Evolutionary conservation across 2,113 vertebrate genomes (phyloP).

Genomic region (Terrapene triunguis): DNA sequence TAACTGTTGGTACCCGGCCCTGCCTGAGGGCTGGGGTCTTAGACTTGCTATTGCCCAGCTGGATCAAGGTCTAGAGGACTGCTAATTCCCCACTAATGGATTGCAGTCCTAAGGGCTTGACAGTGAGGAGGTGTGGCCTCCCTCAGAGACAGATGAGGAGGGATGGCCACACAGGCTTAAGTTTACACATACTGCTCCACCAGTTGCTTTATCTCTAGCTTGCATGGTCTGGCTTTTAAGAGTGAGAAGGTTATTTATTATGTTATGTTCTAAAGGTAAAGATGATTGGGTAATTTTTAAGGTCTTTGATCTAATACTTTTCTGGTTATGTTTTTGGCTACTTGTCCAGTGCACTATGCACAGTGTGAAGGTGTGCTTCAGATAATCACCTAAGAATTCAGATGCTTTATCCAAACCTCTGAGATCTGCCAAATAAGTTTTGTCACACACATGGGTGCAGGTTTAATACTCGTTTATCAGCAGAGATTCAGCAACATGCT

Average conservation of each 20-base stretch:
- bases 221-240: neutral
- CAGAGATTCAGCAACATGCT: neutral
- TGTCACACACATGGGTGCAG: neutral
- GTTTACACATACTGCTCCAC: neutral
- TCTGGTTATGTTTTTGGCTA: neutral
- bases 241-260: neutral
- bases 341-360: neutral
- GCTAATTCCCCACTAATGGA: no score
- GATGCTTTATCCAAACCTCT: rapidly evolving
- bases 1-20: no score
- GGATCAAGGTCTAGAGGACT: no score
- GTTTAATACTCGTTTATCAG: neutral
- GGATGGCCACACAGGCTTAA: no score
- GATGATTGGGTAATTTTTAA: neutral
- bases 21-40: no score
- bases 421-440: neutral
- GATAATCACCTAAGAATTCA: neutral
- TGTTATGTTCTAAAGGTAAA: neutral
- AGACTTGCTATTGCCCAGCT: no score
- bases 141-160: no score
- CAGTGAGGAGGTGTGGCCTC: no score
- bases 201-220: neutral
- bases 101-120: no score
- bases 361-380: neutral
- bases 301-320: neutral